phyloP scores from a whole-genome alignment of 2,113 vertebrate genomes.

The Litocranius walleri region DNA sequence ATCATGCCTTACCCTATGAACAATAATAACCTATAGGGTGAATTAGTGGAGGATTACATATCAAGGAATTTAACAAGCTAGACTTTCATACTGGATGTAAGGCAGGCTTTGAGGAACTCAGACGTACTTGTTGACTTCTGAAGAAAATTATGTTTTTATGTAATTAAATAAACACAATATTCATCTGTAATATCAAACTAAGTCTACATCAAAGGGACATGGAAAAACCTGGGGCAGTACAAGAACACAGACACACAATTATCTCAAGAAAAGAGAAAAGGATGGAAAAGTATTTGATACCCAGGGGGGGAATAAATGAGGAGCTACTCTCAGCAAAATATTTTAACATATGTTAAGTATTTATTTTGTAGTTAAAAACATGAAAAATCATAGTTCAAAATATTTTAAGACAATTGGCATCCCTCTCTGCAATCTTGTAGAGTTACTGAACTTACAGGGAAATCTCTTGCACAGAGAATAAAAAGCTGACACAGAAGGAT shows the following conservation, averaged over 20 bases:
- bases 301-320: background rate
- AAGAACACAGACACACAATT: background rate
- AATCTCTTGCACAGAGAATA: background rate
- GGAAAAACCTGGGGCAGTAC: slow-evolving; percentile 30
- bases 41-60: slow-evolving; percentile 32
- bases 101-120: slow-evolving; percentile 47
- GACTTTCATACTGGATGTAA: slow-evolving; percentile 4
- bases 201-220: slow-evolving; percentile 48
- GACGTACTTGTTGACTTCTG: slow-evolving; percentile 44
- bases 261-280: slow-evolving; percentile 16
- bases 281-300: background rate
- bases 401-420: background rate
- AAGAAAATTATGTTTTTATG: slow-evolving; percentile 51
- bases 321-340: background rate
- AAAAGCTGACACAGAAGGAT: background rate
- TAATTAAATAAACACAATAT: slow-evolving; percentile 63
- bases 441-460: background rate
- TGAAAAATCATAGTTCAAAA: background rate
- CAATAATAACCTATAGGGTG: background rate
- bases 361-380: slow-evolving; percentile 31
- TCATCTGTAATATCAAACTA: slow-evolving; percentile 62
- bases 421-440: background rate
- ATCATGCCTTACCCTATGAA: background rate
- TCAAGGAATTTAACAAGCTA: slow-evolving; percentile 47
- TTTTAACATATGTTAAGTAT: slow-evolving; percentile 22